Conservation (phyloP, 1,140 invertebrate genomes). For the Aphelinus atriplicis region DNA sequence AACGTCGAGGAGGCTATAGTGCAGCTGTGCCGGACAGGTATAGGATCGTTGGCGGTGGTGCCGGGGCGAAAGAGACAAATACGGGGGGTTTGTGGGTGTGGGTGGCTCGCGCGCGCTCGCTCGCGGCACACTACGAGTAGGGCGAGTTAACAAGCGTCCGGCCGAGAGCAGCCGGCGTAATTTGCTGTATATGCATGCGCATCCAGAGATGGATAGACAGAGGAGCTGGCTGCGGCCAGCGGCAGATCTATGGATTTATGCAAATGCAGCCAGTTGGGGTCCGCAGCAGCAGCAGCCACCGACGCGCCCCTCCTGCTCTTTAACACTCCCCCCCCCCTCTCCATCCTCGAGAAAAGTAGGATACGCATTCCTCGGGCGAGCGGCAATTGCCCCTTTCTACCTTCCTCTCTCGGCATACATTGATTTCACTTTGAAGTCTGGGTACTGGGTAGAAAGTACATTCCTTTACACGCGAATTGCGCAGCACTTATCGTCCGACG, state of each 20-base stretch:
- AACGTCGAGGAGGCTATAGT: too few relatives aligned
- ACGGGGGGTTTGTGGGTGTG: not conserved
- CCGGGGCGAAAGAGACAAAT: slow-evolving; percentile 11
- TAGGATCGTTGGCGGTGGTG: not conserved
- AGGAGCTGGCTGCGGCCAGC: slow-evolving; percentile 36
- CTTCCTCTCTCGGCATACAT: not conserved
- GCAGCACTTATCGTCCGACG: not conserved
- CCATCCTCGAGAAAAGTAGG: too few relatives aligned
- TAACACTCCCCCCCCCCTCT: not conserved
- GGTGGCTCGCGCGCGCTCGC: not conserved
- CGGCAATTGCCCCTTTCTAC: not conserved
- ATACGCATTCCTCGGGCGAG: not conserved
- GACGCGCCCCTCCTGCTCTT: not conserved
- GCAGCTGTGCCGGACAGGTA: not conserved
- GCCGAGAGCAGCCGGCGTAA: slow-evolving; percentile 58
- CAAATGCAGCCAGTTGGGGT: slow-evolving; percentile 66
- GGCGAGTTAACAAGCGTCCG: too few relatives aligned
- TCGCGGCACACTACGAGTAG: slow-evolving; percentile 38
- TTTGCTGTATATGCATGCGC: slow-evolving; percentile 62
- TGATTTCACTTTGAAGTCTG: not conserved
- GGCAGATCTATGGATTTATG: slow-evolving; percentile 65
- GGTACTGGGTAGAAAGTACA: not conserved
- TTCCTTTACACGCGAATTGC: not conserved
- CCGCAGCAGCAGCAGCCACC: slow-evolving; percentile 55
- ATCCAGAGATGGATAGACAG: slow-evolving; percentile 64